Evolutionary conservation across 2,888 invertebrate genomes (phyloP), one percentile per base, ranked within the genome.

Genomic region (Nephrotoma flavescens): DNA sequence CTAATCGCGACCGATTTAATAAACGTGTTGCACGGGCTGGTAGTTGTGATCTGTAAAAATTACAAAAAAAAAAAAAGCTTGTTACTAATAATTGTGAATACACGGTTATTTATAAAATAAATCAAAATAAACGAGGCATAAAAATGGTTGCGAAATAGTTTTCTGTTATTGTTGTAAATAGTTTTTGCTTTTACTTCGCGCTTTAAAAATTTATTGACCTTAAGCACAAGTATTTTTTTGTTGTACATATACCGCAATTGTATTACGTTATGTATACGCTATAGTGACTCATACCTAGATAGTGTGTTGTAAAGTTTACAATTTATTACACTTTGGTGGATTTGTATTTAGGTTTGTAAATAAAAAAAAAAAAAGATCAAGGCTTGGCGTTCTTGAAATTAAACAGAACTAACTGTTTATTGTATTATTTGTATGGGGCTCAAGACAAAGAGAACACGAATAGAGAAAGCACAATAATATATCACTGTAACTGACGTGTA

Each of bases 1-100:
- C 91, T 87, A 92, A 88, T 87, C 92, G 89, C n/a, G 91, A 91
- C 88, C 92, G 90, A 89, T 92, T 92, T 86, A 92, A 89, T 86
- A 92, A 89, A 47, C 92, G 90, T 87, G 91, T 91, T 87, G 92
- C 91, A 87, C 92, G 90, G 84, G 91, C 91, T 86, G 92, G 92
- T 89, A 92, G 88, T 88, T 91, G 91, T 88, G 91, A 90, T 89
- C 92, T 92, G 88, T 42, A 88, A 89, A 83, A 45, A 42, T 41
- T 71, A 84, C 47, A 87, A 86, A 86, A 86, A 44, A n/a, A 31
- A 31, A 31, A 31, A 31, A 31, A 31, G 31, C 3, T 31, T 31
- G 31, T 31, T 31, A 86, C 71, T n/a, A 41, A 45, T 41, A 47
- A 47, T 12, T 2, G 12, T 47, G 12, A 52, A 11, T n/a, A 15